Evolutionary conservation across 37 sponge, comb jelly and placozoan species (phyloP).

Genomic region (Beroe forskalii): DNA sequence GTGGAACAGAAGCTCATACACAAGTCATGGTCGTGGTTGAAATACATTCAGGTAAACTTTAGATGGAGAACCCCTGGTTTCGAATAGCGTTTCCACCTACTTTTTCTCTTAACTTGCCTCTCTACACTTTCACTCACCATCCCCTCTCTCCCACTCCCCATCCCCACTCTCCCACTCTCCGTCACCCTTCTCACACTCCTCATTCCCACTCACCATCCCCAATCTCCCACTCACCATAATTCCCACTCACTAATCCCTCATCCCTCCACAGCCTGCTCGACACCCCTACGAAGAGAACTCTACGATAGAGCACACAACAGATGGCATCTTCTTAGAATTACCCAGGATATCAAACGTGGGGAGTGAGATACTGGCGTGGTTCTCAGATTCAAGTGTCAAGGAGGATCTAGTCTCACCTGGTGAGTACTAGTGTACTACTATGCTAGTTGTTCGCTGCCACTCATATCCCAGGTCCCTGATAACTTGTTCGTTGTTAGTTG

Average conservation of each 20-base stretch:
- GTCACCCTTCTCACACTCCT: background rate
- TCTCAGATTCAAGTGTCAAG: slow-evolving; percentile 14
- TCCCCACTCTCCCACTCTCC: background rate
- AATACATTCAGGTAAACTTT: slow-evolving; percentile 36
- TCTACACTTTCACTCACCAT: no score
- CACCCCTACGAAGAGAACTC: slow-evolving; percentile 47
- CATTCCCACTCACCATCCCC: background rate
- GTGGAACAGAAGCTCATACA: slow-evolving; percentile 1
- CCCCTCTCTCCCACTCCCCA: no score
- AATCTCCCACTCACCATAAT: background rate
- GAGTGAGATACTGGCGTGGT: slow-evolving; percentile 61
- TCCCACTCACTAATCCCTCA: no score
- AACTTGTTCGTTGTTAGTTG: no score
- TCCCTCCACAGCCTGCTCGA: slow-evolving; percentile 23
- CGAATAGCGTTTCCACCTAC: no score
- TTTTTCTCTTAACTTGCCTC: no score
- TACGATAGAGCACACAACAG: background rate
- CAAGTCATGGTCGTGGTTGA: slow-evolving; percentile 59
- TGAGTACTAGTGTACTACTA: background rate
- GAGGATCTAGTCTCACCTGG: background rate
- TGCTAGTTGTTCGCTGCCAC: no score
- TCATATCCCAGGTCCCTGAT: no score
- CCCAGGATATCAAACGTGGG: background rate
- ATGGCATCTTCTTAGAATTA: slow-evolving; percentile 31
- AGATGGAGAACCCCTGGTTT: no score